phyloP scores from a whole-genome alignment of 53 echinoderm and acorn worm species.

The Arbacia lixula region DNA sequence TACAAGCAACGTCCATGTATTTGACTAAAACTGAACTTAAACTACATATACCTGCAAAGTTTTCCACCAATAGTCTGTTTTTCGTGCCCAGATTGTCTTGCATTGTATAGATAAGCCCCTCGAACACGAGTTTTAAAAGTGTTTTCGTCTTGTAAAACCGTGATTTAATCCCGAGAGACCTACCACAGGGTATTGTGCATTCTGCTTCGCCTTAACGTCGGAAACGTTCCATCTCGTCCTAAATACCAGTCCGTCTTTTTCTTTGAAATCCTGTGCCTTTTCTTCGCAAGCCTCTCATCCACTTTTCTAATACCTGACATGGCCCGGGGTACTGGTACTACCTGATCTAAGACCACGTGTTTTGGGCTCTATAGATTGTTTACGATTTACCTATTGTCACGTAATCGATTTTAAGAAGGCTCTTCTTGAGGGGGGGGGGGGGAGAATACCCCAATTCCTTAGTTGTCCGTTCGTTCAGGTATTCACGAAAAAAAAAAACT shows the following conservation, averaged over 20 bases:
- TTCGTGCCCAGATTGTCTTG: neutral
- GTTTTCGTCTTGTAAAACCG: constrained; percentile 27
- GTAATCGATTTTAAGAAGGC: constrained; percentile 48
- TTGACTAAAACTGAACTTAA: no score
- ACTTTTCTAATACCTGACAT: neutral
- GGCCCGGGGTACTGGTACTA: neutral
- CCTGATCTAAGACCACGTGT: neutral
- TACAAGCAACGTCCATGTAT: no score
- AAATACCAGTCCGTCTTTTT: constrained; percentile 1
- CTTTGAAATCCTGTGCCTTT: neutral
- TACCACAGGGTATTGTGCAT: no score
- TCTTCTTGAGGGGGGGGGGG: no score
- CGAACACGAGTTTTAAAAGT: constrained; percentile 12
- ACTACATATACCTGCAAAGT: no score
- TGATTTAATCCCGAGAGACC: no score
- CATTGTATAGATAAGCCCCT: neutral
- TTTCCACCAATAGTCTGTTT: neutral
- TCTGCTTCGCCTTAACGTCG: constrained; percentile 29
- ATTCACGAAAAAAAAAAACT: no score
- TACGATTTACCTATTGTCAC: constrained; percentile 24
- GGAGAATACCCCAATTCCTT: no score
- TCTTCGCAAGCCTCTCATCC: neutral
- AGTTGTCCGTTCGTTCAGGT: no score
- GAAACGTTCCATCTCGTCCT: constrained; percentile 8
- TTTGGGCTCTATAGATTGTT: constrained; percentile 40